Percentiles rank a stretch among this genome's conserved stretches.
Conservation (phyloP, 1,140 invertebrate species). For the Coptotermes formosanus region DNA sequence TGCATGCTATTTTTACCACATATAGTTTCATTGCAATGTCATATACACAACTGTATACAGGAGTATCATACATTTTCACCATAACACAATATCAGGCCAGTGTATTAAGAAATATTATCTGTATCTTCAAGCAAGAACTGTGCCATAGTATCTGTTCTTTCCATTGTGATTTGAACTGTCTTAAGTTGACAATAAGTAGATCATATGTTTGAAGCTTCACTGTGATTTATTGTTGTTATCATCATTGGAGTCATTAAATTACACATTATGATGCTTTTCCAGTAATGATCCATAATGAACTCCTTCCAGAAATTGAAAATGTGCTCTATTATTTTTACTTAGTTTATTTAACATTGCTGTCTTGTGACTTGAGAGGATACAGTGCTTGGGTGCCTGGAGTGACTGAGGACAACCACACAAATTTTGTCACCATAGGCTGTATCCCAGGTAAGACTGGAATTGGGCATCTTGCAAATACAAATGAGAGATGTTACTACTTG, state of each 20-base stretch:
- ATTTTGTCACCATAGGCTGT: too few species aligned
- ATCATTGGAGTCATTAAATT: neutral
- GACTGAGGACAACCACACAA: too few species aligned
- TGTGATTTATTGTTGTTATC: neutral
- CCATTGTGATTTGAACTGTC: neutral
- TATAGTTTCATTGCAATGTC: neutral
- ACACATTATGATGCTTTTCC: neutral
- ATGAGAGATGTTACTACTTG: too few species aligned
- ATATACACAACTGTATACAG: neutral
- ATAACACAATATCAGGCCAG: neutral
- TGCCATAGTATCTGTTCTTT: neutral
- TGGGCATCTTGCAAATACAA: too few species aligned
- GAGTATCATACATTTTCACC: neutral
- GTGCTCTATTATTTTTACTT: neutral
- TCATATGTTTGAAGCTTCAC: neutral
- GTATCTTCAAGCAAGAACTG: neutral
- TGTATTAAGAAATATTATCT: neutral
- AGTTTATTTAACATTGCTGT: too few species aligned
- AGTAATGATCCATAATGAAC: neutral
- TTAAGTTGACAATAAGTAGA: slow-evolving; percentile 13
- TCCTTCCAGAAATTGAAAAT: neutral
- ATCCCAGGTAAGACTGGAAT: too few species aligned
- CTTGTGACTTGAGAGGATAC: too few species aligned
- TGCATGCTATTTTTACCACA: neutral
- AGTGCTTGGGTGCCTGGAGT: too few species aligned